A percentile compares a stretch with the other conserved stretches of the same genome.
These are phyloP conservation scores for Barnardius zonarius DNA, from an alignment of 2,113 vertebrate species.

Conservation along the genomic window DNA sequence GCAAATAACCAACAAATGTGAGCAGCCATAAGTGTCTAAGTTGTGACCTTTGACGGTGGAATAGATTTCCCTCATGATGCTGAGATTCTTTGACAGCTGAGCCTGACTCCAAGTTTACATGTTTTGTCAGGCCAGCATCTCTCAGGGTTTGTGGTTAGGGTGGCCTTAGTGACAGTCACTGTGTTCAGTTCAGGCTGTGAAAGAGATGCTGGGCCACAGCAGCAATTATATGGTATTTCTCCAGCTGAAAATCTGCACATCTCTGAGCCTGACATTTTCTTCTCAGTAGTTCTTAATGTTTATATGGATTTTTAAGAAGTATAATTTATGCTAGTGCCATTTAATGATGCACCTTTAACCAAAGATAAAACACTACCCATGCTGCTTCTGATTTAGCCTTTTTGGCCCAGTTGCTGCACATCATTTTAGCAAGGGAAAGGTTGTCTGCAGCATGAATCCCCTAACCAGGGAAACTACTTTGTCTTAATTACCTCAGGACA, in stretches of 20 bases:
- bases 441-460: conserved; percentile 70
- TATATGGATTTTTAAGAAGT: conserved; percentile 67
- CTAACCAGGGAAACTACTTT: conserved; percentile 77
- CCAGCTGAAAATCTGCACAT: conserved; percentile 44
- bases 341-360: conserved; percentile 69
- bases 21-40: conserved; percentile 70
- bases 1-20: conserved; percentile 74
- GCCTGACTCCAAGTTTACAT: conserved; percentile 69
- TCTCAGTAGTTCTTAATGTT: conserved; percentile 56
- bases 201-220: not conserved
- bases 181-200: conserved; percentile 57
- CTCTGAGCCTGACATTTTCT: conserved; percentile 59
- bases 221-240: conserved; percentile 38
- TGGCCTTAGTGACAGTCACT: conserved; percentile 48
- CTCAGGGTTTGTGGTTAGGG: conserved; percentile 51
- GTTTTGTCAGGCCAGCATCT: conserved; percentile 69
- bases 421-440: conserved; percentile 68
- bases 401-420: conserved; percentile 54
- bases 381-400: conserved; percentile 66
- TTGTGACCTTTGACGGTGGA: conserved; percentile 70
- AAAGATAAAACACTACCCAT: conserved; percentile 64
- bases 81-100: conserved; percentile 73
- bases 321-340: conserved; percentile 67
- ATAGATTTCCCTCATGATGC: conserved; percentile 69
- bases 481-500: conserved; percentile 87